A percentile compares a stretch with the other conserved stretches of the same genome.
These are phyloP conservation scores for Euphonia xanthogaster DNA, from an alignment of 2,797 vertebrate species.

Conservation along the genomic window DNA sequence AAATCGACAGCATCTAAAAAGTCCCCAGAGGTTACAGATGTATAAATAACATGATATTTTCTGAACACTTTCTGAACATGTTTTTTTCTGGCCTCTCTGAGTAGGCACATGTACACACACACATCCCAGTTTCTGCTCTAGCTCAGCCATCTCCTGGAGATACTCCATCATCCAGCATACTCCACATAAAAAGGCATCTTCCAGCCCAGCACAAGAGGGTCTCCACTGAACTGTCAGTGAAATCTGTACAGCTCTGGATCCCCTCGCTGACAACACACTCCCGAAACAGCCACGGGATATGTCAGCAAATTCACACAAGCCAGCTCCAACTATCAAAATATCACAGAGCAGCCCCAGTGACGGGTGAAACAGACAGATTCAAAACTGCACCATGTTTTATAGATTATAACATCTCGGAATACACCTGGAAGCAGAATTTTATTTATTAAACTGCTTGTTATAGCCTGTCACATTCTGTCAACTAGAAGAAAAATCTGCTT, in stretches of 20 bases:
- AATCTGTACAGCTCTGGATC: neutral
- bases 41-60: neutral
- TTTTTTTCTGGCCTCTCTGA: neutral
- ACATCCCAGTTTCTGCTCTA: neutral
- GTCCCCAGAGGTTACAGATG: neutral
- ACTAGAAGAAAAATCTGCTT: constrained; percentile 20
- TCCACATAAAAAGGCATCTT: neutral
- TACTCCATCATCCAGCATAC: neutral
- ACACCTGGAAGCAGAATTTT: constrained; percentile 42
- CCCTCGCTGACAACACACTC: neutral
- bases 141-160: neutral
- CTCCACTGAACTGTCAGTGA: neutral
- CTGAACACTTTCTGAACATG: neutral
- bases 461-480: constrained; percentile 29
- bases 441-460: constrained; percentile 52
- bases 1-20: neutral
- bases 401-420: constrained; percentile 6
- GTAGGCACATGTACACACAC: fast-evolving
- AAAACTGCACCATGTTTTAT: constrained; percentile 27
- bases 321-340: neutral
- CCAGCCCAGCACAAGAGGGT: neutral
- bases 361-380: neutral
- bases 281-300: neutral
- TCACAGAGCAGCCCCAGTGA: neutral
- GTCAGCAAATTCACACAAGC: neutral